Evolutionary conservation across 2,797 vertebrate genomes (phyloP).

Genomic region (Schizothorax lantsangensis): DNA sequence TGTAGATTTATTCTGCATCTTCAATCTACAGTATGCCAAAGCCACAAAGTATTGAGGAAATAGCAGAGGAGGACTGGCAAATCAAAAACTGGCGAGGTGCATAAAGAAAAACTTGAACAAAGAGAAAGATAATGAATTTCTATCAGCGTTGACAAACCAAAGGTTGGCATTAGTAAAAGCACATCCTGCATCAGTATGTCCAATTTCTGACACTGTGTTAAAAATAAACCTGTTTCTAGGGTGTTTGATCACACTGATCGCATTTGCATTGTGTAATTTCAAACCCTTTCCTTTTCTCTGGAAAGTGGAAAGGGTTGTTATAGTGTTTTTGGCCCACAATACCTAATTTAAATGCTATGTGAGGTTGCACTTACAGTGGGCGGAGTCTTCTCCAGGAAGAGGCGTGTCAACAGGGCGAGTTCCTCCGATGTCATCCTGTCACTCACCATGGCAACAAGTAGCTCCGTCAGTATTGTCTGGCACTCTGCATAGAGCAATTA

Average conservation of each 20-base stretch:
- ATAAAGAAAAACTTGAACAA: not conserved
- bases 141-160: not conserved
- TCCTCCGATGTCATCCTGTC: constrained; percentile 91
- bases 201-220: not conserved
- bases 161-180: not conserved
- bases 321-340: not conserved
- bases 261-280: not conserved
- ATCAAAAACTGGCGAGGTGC: not conserved
- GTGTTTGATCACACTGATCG: not conserved
- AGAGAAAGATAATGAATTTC: not conserved
- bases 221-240: constrained; percentile 4
- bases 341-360: not conserved
- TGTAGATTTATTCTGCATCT: not conserved
- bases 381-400: constrained; percentile 93
- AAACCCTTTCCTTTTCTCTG: not conserved
- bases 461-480: constrained; percentile 88
- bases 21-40: not conserved
- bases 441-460: constrained; percentile 93
- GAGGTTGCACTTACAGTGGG: constrained; percentile 84
- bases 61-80: not conserved
- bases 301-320: not conserved
- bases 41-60: not conserved
- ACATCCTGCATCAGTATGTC: not conserved
- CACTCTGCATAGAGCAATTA: constrained; percentile 78
- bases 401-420: constrained; percentile 87